phyloP scores from a whole-genome alignment of 2,113 vertebrate genomes.

The Campylomormyrus numenius region DNA sequence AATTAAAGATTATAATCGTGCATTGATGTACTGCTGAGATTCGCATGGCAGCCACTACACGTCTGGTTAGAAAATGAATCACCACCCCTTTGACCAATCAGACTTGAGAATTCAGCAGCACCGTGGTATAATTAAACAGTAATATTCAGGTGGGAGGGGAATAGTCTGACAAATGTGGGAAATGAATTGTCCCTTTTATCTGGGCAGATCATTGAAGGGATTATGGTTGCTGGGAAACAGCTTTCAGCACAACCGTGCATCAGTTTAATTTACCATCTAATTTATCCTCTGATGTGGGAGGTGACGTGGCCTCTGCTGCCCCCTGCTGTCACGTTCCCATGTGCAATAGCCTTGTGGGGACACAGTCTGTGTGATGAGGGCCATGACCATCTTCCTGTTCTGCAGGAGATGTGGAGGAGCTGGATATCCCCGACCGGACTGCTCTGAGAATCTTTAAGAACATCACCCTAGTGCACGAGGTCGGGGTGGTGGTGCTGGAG shows the following conservation, averaged over 20 bases:
- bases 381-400: background rate
- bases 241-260: background rate
- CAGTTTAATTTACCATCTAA: background rate
- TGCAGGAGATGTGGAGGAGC: slow-evolving; percentile 89
- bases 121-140: background rate
- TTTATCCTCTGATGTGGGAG: background rate
- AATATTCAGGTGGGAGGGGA: background rate
- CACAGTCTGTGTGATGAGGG: background rate
- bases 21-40: background rate
- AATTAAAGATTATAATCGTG: background rate
- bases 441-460: slow-evolving; percentile 85
- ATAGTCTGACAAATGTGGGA: background rate
- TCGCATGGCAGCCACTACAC: background rate
- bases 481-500: slow-evolving; percentile 85
- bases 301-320: background rate
- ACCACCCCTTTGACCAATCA: background rate
- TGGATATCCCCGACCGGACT: slow-evolving; percentile 82
- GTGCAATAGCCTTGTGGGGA: background rate
- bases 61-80: background rate
- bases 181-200: background rate
- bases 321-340: background rate
- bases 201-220: background rate
- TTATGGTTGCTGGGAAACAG: background rate
- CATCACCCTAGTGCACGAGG: slow-evolving; percentile 83
- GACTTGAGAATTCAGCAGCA: background rate